Base-by-base conservation (phyloP, 92 coral and sea anemone genomes). In the Plumapathes pennacea region DNA sequence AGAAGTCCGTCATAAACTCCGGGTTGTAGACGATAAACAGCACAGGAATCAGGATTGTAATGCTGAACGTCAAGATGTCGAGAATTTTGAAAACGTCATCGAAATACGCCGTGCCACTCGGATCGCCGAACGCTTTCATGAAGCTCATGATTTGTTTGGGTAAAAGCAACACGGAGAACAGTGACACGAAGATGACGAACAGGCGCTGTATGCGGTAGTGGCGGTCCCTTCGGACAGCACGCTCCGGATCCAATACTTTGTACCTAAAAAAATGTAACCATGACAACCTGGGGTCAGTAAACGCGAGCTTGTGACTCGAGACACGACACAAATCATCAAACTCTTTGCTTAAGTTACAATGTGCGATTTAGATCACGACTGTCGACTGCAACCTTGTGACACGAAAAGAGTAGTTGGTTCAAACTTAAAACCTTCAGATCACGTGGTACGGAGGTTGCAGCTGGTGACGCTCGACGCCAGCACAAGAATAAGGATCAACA, bases 81-180 rank as follows among this genome's bases (percentile, higher is more conserved):
- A 81, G 37, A 24, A 90, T 49, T 21, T 67, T 55, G 19, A 52
- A 25, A 0, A 62, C 54, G 42, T 83, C 83, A 5, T 3, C 5
- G 54, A 86, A 86, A 62, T 81, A 49, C 2, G 73, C 62, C 57
- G 61, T 71, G 1, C 56, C 37, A 30, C 24, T 69, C 10, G 81
- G 84, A 1, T 30, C 34, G 4, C 64, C 69, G 41, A 86, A 86
- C 29, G 75, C 88, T 32, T 62, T 54, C 24, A 81, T 32, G 22
- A 86, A 41, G 84, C 82, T 75, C 88, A 86, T 80, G 56, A 86
- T 76, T 33, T 81, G 95, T 17, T 81, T 81, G 0, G 95, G 95
- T 0, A 86, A 60, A 7, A 86, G 14, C 27, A 86, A 34, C 25
- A 86, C 46, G 9, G 88, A 84, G 27, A 81, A 81, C 33, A 66